Evolutionary conservation across 64 coral and sea anemone species (phyloP).

Genomic region (Montipora sp.): DNA sequence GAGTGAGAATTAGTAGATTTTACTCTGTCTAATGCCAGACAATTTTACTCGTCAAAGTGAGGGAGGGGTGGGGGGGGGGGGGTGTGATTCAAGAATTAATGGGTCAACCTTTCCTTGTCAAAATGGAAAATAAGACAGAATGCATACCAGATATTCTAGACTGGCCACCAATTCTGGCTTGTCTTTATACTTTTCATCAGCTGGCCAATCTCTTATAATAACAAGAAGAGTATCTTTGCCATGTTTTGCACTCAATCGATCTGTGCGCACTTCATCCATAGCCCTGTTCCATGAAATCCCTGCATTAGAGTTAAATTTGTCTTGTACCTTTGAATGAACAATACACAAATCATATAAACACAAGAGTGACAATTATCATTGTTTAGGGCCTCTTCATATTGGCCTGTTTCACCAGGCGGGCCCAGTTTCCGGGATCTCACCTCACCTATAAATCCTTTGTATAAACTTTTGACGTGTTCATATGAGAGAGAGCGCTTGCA

Average conservation of each 20-base stretch:
- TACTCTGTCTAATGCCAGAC: no score
- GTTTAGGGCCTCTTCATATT: no score
- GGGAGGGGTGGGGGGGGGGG: no score
- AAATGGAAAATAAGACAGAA: not conserved
- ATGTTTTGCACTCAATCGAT: slow-evolving; percentile 55
- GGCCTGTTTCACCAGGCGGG: no score
- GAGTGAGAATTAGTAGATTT: no score
- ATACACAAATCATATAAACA: not conserved
- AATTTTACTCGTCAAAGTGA: no score
- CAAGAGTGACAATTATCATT: not conserved
- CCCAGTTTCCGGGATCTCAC: no score
- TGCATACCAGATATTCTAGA: slow-evolving; percentile 67
- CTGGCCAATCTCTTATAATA: slow-evolving; percentile 87
- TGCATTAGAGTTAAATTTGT: slow-evolving; percentile 54
- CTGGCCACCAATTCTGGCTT: slow-evolving; percentile 80
- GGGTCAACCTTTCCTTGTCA: no score
- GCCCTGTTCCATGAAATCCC: slow-evolving; percentile 73
- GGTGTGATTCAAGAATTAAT: no score
- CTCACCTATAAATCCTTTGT: no score
- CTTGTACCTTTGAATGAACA: slow-evolving; percentile 66
- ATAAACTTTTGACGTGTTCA: no score
- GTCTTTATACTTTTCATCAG: slow-evolving; percentile 66
- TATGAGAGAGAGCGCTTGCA: no score
- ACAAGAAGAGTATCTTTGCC: slow-evolving; percentile 33
- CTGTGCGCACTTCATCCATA: slow-evolving; percentile 86